Conservation (phyloP, 1,140 invertebrate genomes). For the Mactra quadrangularis region DNA sequence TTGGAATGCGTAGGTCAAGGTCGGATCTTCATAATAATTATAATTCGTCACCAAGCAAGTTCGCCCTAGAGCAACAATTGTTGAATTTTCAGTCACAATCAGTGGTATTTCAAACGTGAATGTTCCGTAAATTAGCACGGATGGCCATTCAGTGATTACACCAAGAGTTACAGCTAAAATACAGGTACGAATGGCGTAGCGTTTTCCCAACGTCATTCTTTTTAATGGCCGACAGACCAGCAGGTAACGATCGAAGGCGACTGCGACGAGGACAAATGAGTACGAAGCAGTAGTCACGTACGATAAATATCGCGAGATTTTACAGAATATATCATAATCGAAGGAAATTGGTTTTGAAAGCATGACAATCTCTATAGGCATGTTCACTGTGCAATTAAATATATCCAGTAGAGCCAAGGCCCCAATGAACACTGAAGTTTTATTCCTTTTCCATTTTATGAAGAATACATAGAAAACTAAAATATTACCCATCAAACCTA, state of each 20-base stretch:
- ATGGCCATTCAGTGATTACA: conserved; percentile 30
- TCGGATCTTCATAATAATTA: conserved; percentile 18
- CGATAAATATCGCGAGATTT: conserved; percentile 18
- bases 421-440: conserved; percentile 49
- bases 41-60: conserved; percentile 45
- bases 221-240: conserved; percentile 48
- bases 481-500: conserved; percentile 39
- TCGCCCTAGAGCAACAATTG: conserved; percentile 2
- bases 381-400: conserved; percentile 42
- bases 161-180: conserved; percentile 6
- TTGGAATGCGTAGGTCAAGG: conserved; percentile 32
- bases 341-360: conserved; percentile 34
- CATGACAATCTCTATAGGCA: conserved; percentile 39
- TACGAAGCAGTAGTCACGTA: conserved; percentile 42
- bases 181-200: conserved; percentile 27
- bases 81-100: background rate
- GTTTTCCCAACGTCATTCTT: conserved; percentile 16
- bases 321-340: conserved; percentile 43
- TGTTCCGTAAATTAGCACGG: conserved; percentile 35
- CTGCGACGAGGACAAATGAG: conserved; percentile 45
- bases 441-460: conserved; percentile 33
- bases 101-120: background rate
- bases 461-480: conserved; percentile 41
- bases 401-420: conserved; percentile 29
- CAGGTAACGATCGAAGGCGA: conserved; percentile 41